A percentile compares a stretch with the other conserved stretches of the same genome.
Conservation (phyloP, 2,113 vertebrate genomes). For the Salvelinus fontinalis region DNA sequence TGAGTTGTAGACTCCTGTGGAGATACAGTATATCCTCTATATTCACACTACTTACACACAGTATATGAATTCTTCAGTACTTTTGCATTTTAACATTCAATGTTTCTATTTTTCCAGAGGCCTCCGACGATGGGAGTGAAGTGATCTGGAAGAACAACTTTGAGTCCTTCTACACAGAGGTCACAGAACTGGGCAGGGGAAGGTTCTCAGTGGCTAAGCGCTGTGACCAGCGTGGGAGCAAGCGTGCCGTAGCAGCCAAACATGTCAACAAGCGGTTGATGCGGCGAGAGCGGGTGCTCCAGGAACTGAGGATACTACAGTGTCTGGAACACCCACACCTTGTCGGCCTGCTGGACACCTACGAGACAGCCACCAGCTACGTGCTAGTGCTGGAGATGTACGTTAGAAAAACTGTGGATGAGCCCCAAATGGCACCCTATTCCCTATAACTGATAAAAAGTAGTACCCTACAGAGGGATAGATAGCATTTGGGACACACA, state of each 20-base stretch:
- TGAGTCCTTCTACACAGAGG: constrained; percentile 90
- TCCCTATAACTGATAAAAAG: neutral
- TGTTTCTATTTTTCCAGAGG: constrained; percentile 67
- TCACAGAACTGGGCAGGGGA: constrained; percentile 95
- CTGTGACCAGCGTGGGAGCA: constrained; percentile 92
- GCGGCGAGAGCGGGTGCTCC: constrained; percentile 93
- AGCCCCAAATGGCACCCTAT: no score
- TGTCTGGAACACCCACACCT: constrained; percentile 91
- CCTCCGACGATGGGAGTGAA: constrained; percentile 83
- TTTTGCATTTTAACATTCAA: neutral
- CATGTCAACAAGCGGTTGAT: constrained; percentile 95
- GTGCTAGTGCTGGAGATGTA: constrained; percentile 79
- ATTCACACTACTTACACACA: neutral
- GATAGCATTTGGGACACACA: no score
- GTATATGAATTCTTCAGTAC: neutral
- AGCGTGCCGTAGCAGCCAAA: constrained; percentile 87
- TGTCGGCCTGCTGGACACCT: constrained; percentile 88
- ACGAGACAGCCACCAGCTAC: constrained; percentile 89
- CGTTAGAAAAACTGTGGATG: no score
- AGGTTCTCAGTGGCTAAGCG: constrained; percentile 95
- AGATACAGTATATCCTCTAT: neutral
- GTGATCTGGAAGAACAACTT: constrained; percentile 94
- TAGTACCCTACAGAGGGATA: no score
- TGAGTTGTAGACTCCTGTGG: neutral
- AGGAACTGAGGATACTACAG: constrained; percentile 90